These are phyloP conservation scores for Eumerus sabulonum DNA, from an alignment of 2,888 invertebrate species.

Conservation along the genomic window DNA sequence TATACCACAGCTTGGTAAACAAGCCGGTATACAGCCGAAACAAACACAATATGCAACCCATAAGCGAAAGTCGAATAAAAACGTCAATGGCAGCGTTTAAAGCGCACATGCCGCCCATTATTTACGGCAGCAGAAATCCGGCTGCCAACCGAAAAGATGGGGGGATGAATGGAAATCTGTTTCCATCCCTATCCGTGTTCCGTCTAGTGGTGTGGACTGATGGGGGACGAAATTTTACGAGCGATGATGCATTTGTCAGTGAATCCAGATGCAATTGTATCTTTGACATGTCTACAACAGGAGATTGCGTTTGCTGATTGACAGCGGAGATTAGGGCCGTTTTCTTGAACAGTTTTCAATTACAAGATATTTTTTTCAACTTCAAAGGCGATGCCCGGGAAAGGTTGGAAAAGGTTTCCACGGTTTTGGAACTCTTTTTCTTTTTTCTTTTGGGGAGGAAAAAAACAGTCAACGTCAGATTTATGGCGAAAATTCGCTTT, in stretches of 20 bases:
- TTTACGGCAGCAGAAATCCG: conserved; percentile 52
- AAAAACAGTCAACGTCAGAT: conserved; percentile 54
- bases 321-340: conserved; percentile 29
- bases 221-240: conserved; percentile 14
- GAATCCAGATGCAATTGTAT: conserved; percentile 41
- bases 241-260: conserved; percentile 51
- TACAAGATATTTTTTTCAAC: conserved; percentile 24
- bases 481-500: conserved; percentile 60
- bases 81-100: conserved; percentile 62
- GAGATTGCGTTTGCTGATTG: conserved; percentile 45
- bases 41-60: conserved; percentile 21
- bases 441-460: conserved; percentile 32
- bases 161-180: conserved; percentile 2
- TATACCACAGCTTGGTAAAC: background rate
- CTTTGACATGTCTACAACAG: conserved; percentile 47
- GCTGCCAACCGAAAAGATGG: background rate
- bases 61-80: conserved; percentile 62
- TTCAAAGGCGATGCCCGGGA: background rate
- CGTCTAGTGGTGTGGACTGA: conserved; percentile 18
- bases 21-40: background rate
- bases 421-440: background rate
- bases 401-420: background rate
- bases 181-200: conserved; percentile 50
- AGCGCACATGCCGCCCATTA: conserved; percentile 65
- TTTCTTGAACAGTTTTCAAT: conserved; percentile 55